Evolutionary conservation across 1,140 invertebrate species (phyloP).

Genomic region (Melitaea cinxia): DNA sequence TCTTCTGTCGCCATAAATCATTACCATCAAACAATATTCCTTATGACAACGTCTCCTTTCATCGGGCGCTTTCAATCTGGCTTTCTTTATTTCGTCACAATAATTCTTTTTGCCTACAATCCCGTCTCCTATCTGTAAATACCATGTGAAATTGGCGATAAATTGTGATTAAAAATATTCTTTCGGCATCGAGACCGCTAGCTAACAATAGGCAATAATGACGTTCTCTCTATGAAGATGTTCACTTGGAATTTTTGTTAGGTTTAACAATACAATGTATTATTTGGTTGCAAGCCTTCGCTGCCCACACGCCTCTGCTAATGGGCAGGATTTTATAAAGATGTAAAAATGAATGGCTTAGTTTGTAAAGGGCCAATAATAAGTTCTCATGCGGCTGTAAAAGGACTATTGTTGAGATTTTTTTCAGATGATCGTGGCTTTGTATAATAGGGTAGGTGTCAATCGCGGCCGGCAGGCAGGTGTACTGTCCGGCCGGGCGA

Average conservation of each 20-base stretch:
- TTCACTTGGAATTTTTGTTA: conserved; percentile 77
- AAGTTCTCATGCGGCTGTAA: conserved; percentile 75
- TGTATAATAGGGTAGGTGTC: conserved; percentile 79
- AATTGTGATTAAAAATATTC: conserved; percentile 70
- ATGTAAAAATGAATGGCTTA: conserved; percentile 74
- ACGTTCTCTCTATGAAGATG: conserved; percentile 74
- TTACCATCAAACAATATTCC: conserved; percentile 72
- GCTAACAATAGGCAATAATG: conserved; percentile 63
- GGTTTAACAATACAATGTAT: conserved; percentile 71
- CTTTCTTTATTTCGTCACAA: conserved; percentile 78
- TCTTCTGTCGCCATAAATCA: conserved; percentile 76
- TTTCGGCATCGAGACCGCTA: conserved; percentile 48
- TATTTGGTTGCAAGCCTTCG: conserved; percentile 73
- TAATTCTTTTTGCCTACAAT: conserved; percentile 74
- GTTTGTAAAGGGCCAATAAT: conserved; percentile 77
- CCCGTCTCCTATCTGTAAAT: conserved; percentile 74
- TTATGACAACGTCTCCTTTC: conserved; percentile 62
- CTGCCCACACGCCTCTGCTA: conserved; percentile 78
- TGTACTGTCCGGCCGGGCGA: conserved; percentile 55
- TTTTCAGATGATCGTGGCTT: conserved; percentile 55
- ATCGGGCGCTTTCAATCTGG: conserved; percentile 75
- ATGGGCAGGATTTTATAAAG: conserved; percentile 76
- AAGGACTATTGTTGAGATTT: conserved; percentile 71
- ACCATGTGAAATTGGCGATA: conserved; percentile 76
- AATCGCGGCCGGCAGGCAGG: conserved; percentile 74